Conservation (phyloP, 2,113 vertebrate species). For the Sinocyclocheilus grahami region DNA sequence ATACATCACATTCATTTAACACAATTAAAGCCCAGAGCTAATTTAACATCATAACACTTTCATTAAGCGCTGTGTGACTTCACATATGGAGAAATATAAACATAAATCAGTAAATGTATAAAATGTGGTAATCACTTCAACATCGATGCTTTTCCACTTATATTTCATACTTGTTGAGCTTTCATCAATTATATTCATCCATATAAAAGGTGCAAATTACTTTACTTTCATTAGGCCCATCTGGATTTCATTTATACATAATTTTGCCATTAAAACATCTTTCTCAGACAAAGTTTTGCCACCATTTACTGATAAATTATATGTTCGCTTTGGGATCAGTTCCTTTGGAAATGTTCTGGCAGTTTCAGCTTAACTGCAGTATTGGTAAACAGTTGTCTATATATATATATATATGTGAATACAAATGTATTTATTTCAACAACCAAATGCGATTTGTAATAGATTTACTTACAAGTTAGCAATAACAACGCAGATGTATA, state of each 20-base stretch:
- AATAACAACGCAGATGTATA: not conserved
- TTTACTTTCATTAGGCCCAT: conserved; percentile 14
- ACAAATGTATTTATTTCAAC: not conserved
- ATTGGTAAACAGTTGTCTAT: not conserved
- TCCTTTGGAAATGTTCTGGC: not conserved
- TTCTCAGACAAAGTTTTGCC: not conserved
- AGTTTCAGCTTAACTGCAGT: not conserved
- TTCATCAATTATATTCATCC: not conserved
- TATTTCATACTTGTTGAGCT: not conserved
- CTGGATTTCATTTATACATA: not conserved
- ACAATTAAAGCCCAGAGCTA: not conserved
- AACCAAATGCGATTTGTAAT: not conserved
- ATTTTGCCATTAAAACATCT: not conserved
- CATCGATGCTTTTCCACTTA: not conserved
- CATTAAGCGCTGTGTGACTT: too few relatives aligned
- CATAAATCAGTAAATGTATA: not conserved
- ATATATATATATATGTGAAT: too few relatives aligned
- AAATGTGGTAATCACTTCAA: not conserved
- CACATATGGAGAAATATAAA: not conserved
- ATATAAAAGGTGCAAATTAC: not conserved
- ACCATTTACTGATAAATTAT: not conserved
- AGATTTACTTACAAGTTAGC: not conserved
- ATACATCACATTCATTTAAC: not conserved
- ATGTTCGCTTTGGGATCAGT: not conserved
- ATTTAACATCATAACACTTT: not conserved